Evolutionary conservation across 1,140 invertebrate species (phyloP).

Genomic region (Cyclina sinensis): DNA sequence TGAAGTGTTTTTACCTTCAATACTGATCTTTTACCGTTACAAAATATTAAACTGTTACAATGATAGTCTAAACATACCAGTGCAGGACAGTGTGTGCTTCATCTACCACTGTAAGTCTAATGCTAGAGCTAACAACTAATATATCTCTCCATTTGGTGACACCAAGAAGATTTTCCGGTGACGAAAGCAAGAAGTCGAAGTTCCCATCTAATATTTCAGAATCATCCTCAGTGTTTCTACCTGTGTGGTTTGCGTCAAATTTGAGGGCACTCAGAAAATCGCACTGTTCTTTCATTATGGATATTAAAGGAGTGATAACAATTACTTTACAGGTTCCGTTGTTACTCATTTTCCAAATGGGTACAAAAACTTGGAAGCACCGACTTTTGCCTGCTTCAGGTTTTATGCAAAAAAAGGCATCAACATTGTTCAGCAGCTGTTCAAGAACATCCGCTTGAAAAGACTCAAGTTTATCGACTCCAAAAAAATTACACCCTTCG

Average conservation of each 20-base stretch:
- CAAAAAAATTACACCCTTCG: no score
- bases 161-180: slow-evolving; percentile 33
- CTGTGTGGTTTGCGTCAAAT: slow-evolving; percentile 17
- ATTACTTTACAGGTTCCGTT: slow-evolving; percentile 7
- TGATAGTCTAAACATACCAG: slow-evolving; percentile 8
- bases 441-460: no score
- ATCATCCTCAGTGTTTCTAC: slow-evolving; percentile 6
- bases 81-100: slow-evolving; percentile 41
- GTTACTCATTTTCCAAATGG: neutral
- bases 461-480: no score
- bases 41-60: no score
- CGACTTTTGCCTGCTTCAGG: slow-evolving; percentile 32
- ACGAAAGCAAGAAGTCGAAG: slow-evolving; percentile 4
- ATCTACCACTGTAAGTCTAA: neutral
- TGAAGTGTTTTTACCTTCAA: neutral
- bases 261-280: neutral
- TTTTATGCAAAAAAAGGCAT: slow-evolving; percentile 3
- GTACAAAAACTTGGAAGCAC: slow-evolving; percentile 7
- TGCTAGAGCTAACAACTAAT: neutral
- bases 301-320: slow-evolving; percentile 12
- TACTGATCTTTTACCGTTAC: no score
- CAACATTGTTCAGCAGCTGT: no score
- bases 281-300: slow-evolving; percentile 51
- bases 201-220: neutral
- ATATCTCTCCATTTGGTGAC: no score